phyloP scores from a whole-genome alignment of 2,797 vertebrate genomes.

The Notolepis coatsorum region DNA sequence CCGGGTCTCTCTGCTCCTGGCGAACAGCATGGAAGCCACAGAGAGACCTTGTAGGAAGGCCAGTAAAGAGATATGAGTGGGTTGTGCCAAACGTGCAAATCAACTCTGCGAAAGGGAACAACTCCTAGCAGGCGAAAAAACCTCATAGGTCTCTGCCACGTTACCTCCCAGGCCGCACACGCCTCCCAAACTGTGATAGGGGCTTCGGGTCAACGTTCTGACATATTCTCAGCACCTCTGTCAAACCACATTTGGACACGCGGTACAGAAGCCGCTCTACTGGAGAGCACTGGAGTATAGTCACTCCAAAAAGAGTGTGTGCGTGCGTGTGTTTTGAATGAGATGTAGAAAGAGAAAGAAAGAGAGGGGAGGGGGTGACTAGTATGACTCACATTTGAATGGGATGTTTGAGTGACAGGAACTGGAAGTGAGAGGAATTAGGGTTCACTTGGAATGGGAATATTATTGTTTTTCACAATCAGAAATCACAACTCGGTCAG shows the following conservation, averaged over 20 bases:
- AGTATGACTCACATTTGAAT: not conserved
- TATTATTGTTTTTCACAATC: conserved; percentile 5
- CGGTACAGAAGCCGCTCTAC: conserved; percentile 24
- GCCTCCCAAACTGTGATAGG: conserved; percentile 44
- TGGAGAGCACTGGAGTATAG: conserved; percentile 30
- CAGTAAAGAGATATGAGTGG: conserved; percentile 56
- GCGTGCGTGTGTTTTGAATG: conserved; percentile 1
- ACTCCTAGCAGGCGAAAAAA: conserved; percentile 29
- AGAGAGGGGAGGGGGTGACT: conserved; percentile 7
- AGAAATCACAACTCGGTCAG: conserved; percentile 12
- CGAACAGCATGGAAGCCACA: conserved; percentile 50
- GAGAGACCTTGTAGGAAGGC: conserved; percentile 27
- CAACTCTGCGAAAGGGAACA: conserved; percentile 39
- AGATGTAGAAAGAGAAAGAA: conserved; percentile 4
- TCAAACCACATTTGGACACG: conserved; percentile 51
- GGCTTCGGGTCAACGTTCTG: conserved; percentile 63
- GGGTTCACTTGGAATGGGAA: conserved; percentile 22
- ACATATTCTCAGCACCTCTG: conserved; percentile 60
- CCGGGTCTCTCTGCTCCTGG: conserved; percentile 57
- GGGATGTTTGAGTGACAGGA: conserved; percentile 15
- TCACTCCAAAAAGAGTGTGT: not conserved
- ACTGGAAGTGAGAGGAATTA: conserved; percentile 1
- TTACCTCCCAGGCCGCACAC: conserved; percentile 19
- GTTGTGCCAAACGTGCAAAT: conserved; percentile 68
- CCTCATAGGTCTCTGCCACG: conserved; percentile 44